phyloP scores from a whole-genome alignment of 2,113 vertebrate species.

The Neodon shergylaensis region DNA sequence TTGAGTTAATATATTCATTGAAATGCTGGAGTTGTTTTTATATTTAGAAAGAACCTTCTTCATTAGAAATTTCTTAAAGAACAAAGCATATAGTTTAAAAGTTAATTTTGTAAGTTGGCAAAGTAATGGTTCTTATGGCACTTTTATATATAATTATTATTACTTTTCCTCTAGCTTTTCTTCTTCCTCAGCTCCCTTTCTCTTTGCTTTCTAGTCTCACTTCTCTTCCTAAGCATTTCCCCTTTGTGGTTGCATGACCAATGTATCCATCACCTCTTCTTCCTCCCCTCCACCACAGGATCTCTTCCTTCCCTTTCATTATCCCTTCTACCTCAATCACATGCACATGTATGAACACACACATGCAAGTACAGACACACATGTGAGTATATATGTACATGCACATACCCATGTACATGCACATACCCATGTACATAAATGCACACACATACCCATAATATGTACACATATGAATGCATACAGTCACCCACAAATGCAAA shows the following conservation, averaged over 20 bases:
- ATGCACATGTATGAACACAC: background rate
- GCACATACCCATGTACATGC: background rate
- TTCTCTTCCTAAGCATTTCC: background rate
- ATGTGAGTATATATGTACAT: background rate
- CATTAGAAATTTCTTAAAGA: background rate
- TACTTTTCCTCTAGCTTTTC: background rate
- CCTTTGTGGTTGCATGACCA: background rate
- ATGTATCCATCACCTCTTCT: too few relatives aligned
- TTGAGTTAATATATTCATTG: background rate
- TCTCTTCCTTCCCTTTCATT: background rate
- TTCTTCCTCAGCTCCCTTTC: background rate
- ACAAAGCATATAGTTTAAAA: background rate
- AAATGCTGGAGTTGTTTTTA: background rate
- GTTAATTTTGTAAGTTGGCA: background rate
- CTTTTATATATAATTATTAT: background rate
- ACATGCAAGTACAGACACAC: background rate
- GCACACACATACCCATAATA: background rate
- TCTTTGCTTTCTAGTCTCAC: background rate
- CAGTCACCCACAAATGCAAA: background rate
- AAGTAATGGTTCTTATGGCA: background rate
- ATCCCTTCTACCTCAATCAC: background rate
- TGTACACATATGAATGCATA: background rate
- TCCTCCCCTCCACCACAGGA: background rate
- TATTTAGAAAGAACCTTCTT: background rate
- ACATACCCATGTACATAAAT: background rate